Percentiles rank a stretch among this genome's conserved stretches.
Evolutionary conservation across 1,140 invertebrate species (phyloP).

Genomic region (Palaemon carinicauda): DNA sequence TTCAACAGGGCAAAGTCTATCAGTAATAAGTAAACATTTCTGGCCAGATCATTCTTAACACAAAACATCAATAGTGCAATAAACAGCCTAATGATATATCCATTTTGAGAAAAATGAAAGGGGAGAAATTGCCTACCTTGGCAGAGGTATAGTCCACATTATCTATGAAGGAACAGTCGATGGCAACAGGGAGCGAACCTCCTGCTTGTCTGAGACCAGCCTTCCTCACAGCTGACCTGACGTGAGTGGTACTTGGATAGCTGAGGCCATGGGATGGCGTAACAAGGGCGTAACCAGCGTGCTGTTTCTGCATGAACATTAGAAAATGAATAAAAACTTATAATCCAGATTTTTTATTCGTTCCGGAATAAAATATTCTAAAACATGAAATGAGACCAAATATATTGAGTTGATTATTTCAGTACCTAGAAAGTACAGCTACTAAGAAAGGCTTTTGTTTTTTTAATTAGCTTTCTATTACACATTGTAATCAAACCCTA

Average conservation of each 20-base stretch:
- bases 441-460: too few relatives aligned
- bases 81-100: too few relatives aligned
- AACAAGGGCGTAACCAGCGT: constrained; percentile 36
- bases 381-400: too few relatives aligned
- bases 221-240: constrained; percentile 36
- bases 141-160: constrained; percentile 87
- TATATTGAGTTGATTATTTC: too few relatives aligned
- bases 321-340: background rate
- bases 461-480: too few relatives aligned
- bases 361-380: background rate
- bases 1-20: too few relatives aligned
- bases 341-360: background rate
- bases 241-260: constrained; percentile 37
- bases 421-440: too few relatives aligned
- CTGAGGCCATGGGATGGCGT: constrained; percentile 33
- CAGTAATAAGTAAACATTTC: too few relatives aligned
- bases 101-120: background rate
- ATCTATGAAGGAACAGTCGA: constrained; percentile 84
- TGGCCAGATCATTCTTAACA: too few relatives aligned
- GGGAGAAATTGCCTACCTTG: constrained; percentile 66
- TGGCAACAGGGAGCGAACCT: constrained; percentile 59
- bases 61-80: too few relatives aligned
- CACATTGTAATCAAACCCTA: too few relatives aligned
- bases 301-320: constrained; percentile 17
- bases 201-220: constrained; percentile 43